Evolutionary conservation across 2,113 vertebrate species (phyloP).

Genomic region (Struthidea cinerea): DNA sequence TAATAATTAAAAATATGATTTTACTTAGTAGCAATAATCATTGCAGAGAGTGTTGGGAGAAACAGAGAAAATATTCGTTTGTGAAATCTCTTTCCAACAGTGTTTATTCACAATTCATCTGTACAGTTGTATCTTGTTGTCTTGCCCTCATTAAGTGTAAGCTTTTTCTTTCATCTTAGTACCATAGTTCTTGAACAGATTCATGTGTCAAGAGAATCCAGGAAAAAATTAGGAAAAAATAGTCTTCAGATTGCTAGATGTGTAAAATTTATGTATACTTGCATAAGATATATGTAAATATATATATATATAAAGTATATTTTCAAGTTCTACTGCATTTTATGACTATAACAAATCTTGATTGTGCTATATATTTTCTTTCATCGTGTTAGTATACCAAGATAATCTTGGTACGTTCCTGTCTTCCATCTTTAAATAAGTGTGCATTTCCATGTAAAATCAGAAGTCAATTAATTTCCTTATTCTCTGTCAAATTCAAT

Average conservation of each 20-base stretch:
- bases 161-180: not conserved
- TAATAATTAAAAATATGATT: not conserved
- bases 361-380: not conserved
- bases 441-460: not conserved
- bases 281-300: not conserved
- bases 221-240: not conserved
- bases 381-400: not conserved
- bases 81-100: not conserved
- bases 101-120: not conserved
- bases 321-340: not conserved
- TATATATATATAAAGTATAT: not conserved
- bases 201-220: not conserved
- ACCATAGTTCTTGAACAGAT: not conserved
- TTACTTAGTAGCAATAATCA: not conserved
- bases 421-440: not conserved
- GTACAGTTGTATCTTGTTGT: not conserved
- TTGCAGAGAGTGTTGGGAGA: not conserved
- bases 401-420: not conserved
- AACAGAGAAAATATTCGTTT: not conserved
- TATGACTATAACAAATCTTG: not conserved
- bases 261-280: not conserved
- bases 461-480: not conserved
- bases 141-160: not conserved
- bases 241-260: not conserved
- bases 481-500: not conserved